These are phyloP conservation scores for Manis crassicaudata DNA, from an alignment of 2,797 vertebrate genomes.

Conservation along the genomic window DNA sequence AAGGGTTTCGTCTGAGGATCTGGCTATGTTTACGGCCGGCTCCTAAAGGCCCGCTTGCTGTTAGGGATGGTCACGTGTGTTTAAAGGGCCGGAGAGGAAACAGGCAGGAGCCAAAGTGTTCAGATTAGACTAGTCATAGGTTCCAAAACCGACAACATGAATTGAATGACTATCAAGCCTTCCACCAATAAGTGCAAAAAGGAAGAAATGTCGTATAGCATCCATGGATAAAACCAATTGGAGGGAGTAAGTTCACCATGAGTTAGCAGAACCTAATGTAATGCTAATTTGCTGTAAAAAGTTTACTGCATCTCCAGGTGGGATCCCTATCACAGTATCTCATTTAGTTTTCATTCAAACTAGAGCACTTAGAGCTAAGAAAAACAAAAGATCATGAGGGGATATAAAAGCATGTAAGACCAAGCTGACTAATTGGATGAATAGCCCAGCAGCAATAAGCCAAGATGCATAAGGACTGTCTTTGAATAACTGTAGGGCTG, in stretches of 20 bases:
- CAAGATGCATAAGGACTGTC: not conserved
- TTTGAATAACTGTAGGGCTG: not conserved
- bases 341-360: conserved; percentile 6
- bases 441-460: not conserved
- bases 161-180: not conserved
- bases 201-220: not conserved
- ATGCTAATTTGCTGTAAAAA: not conserved
- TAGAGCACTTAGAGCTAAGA: not conserved
- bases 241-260: not conserved
- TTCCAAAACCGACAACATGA: not conserved
- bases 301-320: not conserved
- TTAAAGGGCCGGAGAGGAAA: not conserved
- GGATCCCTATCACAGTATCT: not conserved
- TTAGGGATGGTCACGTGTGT: not conserved
- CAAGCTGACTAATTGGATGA: not conserved
- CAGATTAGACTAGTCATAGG: not conserved
- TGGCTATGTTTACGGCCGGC: not conserved
- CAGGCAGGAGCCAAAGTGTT: not conserved
- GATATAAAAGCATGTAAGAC: not conserved
- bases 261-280: not conserved
- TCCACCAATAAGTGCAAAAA: not conserved
- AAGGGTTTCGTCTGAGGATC: not conserved
- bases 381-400: not conserved
- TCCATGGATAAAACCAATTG: not conserved
- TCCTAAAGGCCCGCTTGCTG: not conserved